Evolutionary conservation across 2,797 vertebrate genomes (phyloP).

Genomic region (Gymnothorax javanicus): DNA sequence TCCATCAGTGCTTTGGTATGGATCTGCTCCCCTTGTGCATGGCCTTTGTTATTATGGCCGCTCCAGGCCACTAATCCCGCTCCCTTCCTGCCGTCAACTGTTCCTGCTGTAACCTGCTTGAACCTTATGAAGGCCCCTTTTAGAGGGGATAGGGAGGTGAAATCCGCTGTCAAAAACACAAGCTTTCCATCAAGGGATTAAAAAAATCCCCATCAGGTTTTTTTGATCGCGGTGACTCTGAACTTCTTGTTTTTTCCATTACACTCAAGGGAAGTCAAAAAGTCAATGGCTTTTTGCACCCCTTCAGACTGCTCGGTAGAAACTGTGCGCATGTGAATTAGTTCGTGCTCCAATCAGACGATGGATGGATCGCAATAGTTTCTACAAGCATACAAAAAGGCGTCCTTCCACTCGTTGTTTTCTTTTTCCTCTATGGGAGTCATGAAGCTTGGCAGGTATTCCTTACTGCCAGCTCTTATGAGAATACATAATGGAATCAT

Average conservation of each 20-base stretch:
- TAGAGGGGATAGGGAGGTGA: too few species aligned
- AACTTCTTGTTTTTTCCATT: background rate
- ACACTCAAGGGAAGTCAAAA: background rate
- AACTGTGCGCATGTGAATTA: background rate
- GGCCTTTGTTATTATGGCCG: background rate
- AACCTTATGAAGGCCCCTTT: background rate
- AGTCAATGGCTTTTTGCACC: background rate
- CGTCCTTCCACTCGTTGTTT: background rate
- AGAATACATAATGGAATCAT: conserved; percentile 56
- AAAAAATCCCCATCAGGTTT: background rate
- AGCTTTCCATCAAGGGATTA: background rate
- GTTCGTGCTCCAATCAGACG: background rate
- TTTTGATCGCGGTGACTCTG: background rate
- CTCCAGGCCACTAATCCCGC: background rate
- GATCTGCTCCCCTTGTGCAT: background rate
- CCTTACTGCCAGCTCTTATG: conserved; percentile 66
- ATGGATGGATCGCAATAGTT: background rate
- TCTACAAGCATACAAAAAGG: background rate
- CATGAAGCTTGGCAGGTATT: background rate
- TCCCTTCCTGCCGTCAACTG: background rate
- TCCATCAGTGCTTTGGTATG: background rate
- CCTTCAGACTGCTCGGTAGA: background rate
- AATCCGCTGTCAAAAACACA: background rate
- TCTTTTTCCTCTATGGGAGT: background rate
- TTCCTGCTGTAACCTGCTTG: background rate